Evolutionary conservation across 2,888 invertebrate genomes (phyloP).

Genomic region (Acanthoscelides obtectus): DNA sequence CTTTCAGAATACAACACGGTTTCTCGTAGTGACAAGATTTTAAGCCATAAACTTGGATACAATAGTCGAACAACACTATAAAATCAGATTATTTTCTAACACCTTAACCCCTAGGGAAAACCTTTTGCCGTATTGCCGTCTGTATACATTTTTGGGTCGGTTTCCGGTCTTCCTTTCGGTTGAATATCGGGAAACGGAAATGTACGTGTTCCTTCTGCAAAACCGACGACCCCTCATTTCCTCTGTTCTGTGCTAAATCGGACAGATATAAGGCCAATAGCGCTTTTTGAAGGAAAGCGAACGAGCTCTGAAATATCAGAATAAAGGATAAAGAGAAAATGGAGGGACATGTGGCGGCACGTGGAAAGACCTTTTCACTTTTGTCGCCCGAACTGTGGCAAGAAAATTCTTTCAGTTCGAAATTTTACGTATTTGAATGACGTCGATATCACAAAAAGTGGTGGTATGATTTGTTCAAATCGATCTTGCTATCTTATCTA

Average conservation of each 20-base stretch:
- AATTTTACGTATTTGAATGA: too few relatives aligned
- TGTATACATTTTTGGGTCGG: background rate
- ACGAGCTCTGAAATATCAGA: background rate
- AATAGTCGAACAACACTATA: too few relatives aligned
- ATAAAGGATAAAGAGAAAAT: background rate
- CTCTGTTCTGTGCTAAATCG: background rate
- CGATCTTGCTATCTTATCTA: too few relatives aligned
- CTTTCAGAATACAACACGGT: too few relatives aligned
- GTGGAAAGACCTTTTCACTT: background rate
- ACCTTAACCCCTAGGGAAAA: background rate
- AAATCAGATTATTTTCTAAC: background rate
- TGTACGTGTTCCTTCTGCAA: background rate
- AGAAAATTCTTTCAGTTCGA: too few relatives aligned
- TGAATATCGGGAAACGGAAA: background rate
- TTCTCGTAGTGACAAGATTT: too few relatives aligned
- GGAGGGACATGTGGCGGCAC: background rate
- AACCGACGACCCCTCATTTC: background rate
- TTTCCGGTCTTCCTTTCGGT: background rate
- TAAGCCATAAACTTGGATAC: too few relatives aligned
- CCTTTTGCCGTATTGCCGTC: background rate
- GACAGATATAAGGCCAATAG: background rate
- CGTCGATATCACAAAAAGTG: too few relatives aligned
- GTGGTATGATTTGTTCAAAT: too few relatives aligned
- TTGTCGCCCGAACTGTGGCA: too few relatives aligned
- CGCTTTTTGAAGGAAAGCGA: background rate